These are phyloP conservation scores for Bostrychus sinensis DNA, from an alignment of 2,113 vertebrate genomes.

Conservation along the genomic window DNA sequence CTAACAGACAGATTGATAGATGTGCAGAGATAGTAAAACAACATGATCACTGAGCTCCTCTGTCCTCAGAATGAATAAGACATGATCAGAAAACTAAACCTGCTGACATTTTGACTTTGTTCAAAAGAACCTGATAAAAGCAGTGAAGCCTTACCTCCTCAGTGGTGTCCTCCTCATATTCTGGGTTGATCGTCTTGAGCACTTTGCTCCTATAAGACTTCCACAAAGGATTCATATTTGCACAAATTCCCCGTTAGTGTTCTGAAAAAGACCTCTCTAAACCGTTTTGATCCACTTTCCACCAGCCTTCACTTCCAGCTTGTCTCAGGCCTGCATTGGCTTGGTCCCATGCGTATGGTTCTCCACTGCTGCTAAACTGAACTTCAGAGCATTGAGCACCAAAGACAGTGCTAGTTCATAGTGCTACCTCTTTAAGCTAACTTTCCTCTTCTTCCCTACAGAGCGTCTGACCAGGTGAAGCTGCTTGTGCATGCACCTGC, in stretches of 20 bases:
- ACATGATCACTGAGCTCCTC: slow-evolving; percentile 14
- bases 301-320: slow-evolving; percentile 38
- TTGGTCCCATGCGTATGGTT: slow-evolving; percentile 47
- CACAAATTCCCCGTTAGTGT: slow-evolving; percentile 26
- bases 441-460: slow-evolving; percentile 28
- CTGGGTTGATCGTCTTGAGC: slow-evolving; percentile 81
- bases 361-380: not conserved
- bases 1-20: not conserved
- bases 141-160: slow-evolving; percentile 70
- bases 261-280: slow-evolving; percentile 28
- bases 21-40: slow-evolving; percentile 12
- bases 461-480: slow-evolving; percentile 53
- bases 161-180: slow-evolving; percentile 72
- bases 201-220: slow-evolving; percentile 83
- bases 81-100: slow-evolving; percentile 47
- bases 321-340: slow-evolving; percentile 27
- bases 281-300: slow-evolving; percentile 41
- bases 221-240: slow-evolving; percentile 81
- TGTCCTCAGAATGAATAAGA: slow-evolving; percentile 48
- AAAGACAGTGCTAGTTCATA: slow-evolving; percentile 45
- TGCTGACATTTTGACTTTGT: slow-evolving; percentile 22
- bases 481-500: slow-evolving; percentile 31
- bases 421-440: slow-evolving; percentile 8
- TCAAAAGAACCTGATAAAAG: not conserved
- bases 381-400: slow-evolving; percentile 25